Base-by-base conservation (phyloP, 2,113 vertebrate genomes). In the Crotophaga sulcirostris region DNA sequence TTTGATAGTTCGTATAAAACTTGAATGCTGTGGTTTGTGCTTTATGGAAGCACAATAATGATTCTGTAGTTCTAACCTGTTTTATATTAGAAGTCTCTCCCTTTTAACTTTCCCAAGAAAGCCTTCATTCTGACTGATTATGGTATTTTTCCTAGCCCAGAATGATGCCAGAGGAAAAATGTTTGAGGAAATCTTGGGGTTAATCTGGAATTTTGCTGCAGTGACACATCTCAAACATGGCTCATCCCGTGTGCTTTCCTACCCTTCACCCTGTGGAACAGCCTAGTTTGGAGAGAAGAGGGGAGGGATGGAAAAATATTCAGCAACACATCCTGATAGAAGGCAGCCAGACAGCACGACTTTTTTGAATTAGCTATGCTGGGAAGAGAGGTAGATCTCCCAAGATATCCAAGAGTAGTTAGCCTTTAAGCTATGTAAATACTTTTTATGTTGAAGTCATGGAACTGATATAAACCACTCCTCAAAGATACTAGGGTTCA, bases 81-180 rank as follows among this genome's bases (percentile, higher is more conserved):
- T 82, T 94, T 74, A 74, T 90, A 64, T 87, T 94, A 81, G n/a
- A 93, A 89, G 33, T 59, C 24, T 87, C 55, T 86, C 10, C 25
- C 44, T 94, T 95, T 91, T 83, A 88, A 91, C 79, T 95, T 86
- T 76, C 60, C 76, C 33, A 58, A 80, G 44, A 68, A 89, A 87
- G 28, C 31, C 54, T 33, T 63, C 64, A 75, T 91, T 95, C 66
- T 90, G 55, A 34, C 21, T 21, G 44, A 55, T 92, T 75, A 58
- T 64, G 74, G 11, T 90, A 59, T 79, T 88, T 94, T 74, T 66
- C 29, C 52, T 72, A 70, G 29, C 7, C 7, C 52, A 85, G n/a
- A 87, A 47, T 28, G 67, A 77, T 56, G 44, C 23, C 68, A 77
- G 31, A 76, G 16, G 24, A 90, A 87, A 78, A 63, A 72, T 7